These are phyloP conservation scores for Platyura marginata DNA, from an alignment of 1,140 invertebrate species.

Conservation along the genomic window DNA sequence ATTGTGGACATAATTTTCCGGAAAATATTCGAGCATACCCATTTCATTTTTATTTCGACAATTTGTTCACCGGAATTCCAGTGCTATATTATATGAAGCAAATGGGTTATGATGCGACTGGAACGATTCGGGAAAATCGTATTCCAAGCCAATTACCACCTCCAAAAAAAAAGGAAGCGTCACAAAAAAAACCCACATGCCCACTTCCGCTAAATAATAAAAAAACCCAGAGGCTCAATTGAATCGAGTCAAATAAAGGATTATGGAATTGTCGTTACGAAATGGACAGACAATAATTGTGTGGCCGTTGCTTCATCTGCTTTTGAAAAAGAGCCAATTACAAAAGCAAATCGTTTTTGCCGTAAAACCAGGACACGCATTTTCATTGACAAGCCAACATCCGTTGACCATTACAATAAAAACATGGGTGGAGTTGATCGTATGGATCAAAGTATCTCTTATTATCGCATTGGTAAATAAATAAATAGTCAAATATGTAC, in stretches of 20 bases:
- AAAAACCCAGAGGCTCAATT: slow-evolving; percentile 4
- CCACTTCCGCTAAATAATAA: slow-evolving; percentile 7
- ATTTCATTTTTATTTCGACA: no score
- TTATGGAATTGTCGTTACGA: slow-evolving; percentile 1
- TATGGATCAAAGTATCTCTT: slow-evolving; percentile 9
- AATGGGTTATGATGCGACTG: slow-evolving; percentile 7
- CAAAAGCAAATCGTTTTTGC: background rate
- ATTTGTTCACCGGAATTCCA: slow-evolving; percentile 12
- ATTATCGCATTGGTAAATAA: slow-evolving; percentile 13
- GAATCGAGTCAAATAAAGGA: slow-evolving; percentile 1
- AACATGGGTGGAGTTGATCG: slow-evolving; percentile 13
- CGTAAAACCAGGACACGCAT: background rate
- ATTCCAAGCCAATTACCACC: slow-evolving; percentile 7
- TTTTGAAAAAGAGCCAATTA: slow-evolving; percentile 5
- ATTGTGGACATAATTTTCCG: no score
- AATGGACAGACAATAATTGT: slow-evolving; percentile 6
- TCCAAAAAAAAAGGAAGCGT: slow-evolving; percentile 5
- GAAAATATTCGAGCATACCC: no score
- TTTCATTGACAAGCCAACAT: background rate
- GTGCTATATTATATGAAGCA: slow-evolving; percentile 8
- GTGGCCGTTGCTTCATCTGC: slow-evolving; percentile 10
- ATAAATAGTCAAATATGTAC: no score
- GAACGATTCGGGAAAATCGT: slow-evolving; percentile 11
- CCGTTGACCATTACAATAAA: slow-evolving; percentile 11
- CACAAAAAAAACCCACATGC: slow-evolving; percentile 5